Percentiles rank a stretch among this genome's conserved stretches.
Conservation (phyloP, 2,797 vertebrate species). For the Distichodus sexfasciatus region DNA sequence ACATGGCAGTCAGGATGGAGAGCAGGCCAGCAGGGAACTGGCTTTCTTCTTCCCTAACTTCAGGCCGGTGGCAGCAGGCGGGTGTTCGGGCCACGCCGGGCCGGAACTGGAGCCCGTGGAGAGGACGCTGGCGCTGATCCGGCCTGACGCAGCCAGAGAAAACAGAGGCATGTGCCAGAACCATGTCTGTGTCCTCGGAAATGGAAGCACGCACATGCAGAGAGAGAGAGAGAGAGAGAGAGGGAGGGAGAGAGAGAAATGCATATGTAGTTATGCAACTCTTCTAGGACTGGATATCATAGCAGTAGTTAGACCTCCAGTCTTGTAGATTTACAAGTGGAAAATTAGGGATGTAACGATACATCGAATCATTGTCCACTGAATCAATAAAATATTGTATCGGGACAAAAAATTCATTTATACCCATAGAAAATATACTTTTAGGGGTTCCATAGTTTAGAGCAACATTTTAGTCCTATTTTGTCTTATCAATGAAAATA, state of each 20-base stretch:
- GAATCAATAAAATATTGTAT: too few species aligned
- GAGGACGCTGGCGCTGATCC: slow-evolving; percentile 78
- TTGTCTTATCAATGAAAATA: too few species aligned
- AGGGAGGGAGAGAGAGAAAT: slow-evolving; percentile 2
- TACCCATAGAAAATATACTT: too few species aligned
- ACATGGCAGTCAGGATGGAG: slow-evolving; percentile 78
- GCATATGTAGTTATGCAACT: slow-evolving; percentile 7
- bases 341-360: too few species aligned
- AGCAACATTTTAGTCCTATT: too few species aligned
- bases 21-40: slow-evolving; percentile 80
- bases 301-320: not conserved
- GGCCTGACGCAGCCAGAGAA: slow-evolving; percentile 72
- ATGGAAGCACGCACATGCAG: slow-evolving; percentile 16
- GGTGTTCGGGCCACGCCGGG: slow-evolving; percentile 58
- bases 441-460: too few species aligned
- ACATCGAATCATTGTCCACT: too few species aligned
- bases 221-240: slow-evolving; percentile 17
- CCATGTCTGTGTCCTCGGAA: slow-evolving; percentile 37
- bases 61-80: slow-evolving; percentile 57
- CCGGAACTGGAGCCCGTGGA: slow-evolving; percentile 66
- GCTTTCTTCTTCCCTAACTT: slow-evolving; percentile 85
- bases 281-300: not conserved
- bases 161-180: slow-evolving; percentile 75
- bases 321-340: too few species aligned
- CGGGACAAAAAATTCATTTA: too few species aligned